Conservation (phyloP, 1,140 invertebrate species). For the Aphelenchoides fujianensis region DNA sequence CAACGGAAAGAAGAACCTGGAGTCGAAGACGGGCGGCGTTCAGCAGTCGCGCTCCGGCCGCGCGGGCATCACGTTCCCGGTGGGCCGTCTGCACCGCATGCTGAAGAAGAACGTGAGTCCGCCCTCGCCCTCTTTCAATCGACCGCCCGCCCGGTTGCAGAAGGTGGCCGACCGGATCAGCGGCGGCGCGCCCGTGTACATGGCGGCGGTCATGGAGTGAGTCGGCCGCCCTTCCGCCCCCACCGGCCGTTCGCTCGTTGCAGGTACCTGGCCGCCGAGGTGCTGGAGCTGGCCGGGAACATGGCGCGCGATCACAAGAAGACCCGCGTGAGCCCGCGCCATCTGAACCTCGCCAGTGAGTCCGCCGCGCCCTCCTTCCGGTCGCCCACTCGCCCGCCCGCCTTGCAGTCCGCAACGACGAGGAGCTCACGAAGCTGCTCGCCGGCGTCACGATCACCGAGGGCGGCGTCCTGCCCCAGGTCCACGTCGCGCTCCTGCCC, state of each 20-base stretch:
- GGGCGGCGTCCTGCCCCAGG: slow-evolving; percentile 78
- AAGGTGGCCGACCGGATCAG: slow-evolving; percentile 38
- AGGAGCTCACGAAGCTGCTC: slow-evolving; percentile 77
- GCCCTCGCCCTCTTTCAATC: too few relatives aligned
- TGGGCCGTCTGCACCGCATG: slow-evolving; percentile 65
- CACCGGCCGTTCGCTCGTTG: too few relatives aligned
- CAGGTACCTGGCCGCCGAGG: slow-evolving; percentile 63
- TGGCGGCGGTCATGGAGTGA: slow-evolving; percentile 64
- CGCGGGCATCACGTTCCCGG: slow-evolving; percentile 66
- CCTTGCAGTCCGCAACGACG: slow-evolving; percentile 79
- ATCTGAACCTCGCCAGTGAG: slow-evolving; percentile 73
- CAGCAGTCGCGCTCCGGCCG: slow-evolving; percentile 66
- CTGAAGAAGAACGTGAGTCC: slow-evolving; percentile 61
- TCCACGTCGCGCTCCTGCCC: slow-evolving; percentile 72
- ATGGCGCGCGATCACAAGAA: slow-evolving; percentile 66
- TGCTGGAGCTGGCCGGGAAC: slow-evolving; percentile 71
- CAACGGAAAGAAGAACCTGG: slow-evolving; percentile 68
- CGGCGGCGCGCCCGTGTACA: slow-evolving; percentile 63
- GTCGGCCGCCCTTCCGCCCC: too few relatives aligned
- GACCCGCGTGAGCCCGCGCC: slow-evolving; percentile 74
- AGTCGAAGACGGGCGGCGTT: slow-evolving; percentile 70
- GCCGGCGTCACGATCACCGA: slow-evolving; percentile 78
- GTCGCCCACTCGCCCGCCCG: too few relatives aligned
- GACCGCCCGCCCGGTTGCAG: too few relatives aligned
- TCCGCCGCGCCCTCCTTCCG: too few relatives aligned